These are phyloP conservation scores for Campoplex capitator DNA, from an alignment of 2,888 invertebrate species.

Conservation along the genomic window DNA sequence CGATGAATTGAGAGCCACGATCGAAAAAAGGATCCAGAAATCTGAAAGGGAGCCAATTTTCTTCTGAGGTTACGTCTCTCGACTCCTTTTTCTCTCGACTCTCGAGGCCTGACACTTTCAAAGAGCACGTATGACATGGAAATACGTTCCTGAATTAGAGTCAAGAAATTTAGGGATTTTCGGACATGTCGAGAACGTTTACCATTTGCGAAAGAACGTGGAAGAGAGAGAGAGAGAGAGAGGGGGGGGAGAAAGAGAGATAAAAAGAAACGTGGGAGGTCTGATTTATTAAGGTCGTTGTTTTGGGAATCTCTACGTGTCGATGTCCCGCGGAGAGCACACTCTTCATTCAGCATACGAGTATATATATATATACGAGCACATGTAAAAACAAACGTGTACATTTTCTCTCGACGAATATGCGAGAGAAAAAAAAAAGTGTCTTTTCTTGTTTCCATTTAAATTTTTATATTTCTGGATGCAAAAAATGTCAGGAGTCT, in stretches of 20 bases:
- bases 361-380: neutral
- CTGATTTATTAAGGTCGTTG: constrained; percentile 62
- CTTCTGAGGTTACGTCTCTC: neutral
- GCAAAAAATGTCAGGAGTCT: neutral
- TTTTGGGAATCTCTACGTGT: constrained; percentile 58
- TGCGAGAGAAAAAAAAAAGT: neutral
- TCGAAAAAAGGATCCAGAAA: too few species aligned
- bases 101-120: neutral
- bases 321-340: constrained; percentile 57
- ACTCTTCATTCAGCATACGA: neutral
- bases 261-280: constrained; percentile 44
- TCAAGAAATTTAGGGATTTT: constrained; percentile 32
- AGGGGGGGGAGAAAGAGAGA: neutral
- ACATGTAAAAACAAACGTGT: neutral
- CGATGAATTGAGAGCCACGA: too few species aligned
- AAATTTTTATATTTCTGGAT: neutral
- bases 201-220: constrained; percentile 25
- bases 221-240: constrained; percentile 11
- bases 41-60: neutral
- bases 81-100: neutral
- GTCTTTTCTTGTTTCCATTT: neutral
- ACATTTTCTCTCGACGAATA: neutral
- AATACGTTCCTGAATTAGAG: neutral
- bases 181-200: constrained; percentile 29
- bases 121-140: constrained; percentile 42